Base-by-base conservation (phyloP, 2,888 invertebrate species). In the Nebria brevicollis region DNA sequence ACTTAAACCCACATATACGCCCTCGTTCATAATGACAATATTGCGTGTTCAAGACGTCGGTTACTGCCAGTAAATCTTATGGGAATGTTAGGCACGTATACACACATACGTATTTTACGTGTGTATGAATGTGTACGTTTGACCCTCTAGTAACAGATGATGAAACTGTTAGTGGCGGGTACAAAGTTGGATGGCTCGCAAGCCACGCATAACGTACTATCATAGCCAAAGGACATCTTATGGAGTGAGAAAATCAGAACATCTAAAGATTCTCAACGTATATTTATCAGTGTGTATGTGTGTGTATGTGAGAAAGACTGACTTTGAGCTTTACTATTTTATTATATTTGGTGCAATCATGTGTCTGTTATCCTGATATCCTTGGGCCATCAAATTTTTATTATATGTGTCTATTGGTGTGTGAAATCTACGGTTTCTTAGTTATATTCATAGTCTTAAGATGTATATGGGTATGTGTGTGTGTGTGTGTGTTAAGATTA, bases 221-320 rank as follows among this genome's bases (percentile, higher is more conserved):
- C 70, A 70, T 70, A 13, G 26, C 70, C 70, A 15, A 70, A 70
- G 70, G 70, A 70, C 70, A 70, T 70, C 26, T 70, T 25, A 10
- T 34, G 54, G 54, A 54, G 13, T 11, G 54, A 54, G 54, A 54
- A 68, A 68, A 68, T 68, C 68, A 10, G 68, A 70, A 70, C 70
- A 70, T 70, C 70, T 70, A 34, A 70, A 70, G 70, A 70, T 34
- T 70, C 70, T 25, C 11, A 34, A 34, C 34, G 5, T 34, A 5
- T 34, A 34, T 34, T 34, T 34, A 34, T 34, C 4, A 34, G 34
- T 34, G 1, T 20, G 20, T 20, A n/a, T n/a, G 34, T 34, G 5
- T 34, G 1, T 34, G 34, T 34, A 34, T 34, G 34, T 13, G 54
- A 3, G 13, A 2, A 7, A 54, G 54, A 54, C 54, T 54, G 54